phyloP scores from a whole-genome alignment of 2,888 invertebrate genomes.

The Lochmaea capreae region DNA sequence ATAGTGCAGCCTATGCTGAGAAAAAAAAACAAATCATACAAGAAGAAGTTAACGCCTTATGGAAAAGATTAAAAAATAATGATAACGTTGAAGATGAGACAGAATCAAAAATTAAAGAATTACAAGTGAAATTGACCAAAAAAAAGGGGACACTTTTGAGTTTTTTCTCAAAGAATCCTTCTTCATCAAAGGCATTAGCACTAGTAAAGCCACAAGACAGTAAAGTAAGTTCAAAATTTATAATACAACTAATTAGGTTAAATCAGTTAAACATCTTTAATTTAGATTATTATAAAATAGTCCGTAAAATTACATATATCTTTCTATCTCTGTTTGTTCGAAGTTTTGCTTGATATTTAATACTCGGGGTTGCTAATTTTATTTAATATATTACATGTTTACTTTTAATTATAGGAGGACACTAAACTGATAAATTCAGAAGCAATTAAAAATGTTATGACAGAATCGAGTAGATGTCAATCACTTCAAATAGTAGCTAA shows the following conservation, averaged over 20 bases:
- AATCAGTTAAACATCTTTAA: slow-evolving; percentile 10
- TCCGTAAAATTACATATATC: slow-evolving; percentile 11
- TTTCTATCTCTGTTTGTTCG: slow-evolving; percentile 13
- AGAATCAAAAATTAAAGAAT: no score
- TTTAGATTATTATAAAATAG: slow-evolving; percentile 24
- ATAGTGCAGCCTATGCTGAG: slow-evolving; percentile 24
- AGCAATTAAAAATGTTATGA: no score
- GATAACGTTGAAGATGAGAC: not conserved
- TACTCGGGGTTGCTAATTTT: slow-evolving; percentile 12
- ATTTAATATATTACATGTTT: not conserved
- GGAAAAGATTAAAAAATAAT: slow-evolving; percentile 8
- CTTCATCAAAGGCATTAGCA: slow-evolving; percentile 13
- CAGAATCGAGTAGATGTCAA: not conserved
- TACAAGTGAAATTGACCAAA: no score
- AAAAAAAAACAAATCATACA: slow-evolving; percentile 23
- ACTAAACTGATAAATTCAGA: no score
- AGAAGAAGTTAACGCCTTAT: slow-evolving; percentile 24
- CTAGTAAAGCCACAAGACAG: slow-evolving; percentile 17
- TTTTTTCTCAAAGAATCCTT: slow-evolving; percentile 23
- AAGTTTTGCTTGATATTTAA: slow-evolving; percentile 8
- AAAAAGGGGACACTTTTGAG: not conserved
- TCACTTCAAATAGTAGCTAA: not conserved
- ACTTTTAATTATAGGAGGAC: no score
- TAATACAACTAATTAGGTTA: no score
- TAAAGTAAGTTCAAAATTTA: slow-evolving; percentile 23